Evolutionary conservation across 2,113 vertebrate species (phyloP).

Genomic region (Leptobrachium ailaonicum): DNA sequence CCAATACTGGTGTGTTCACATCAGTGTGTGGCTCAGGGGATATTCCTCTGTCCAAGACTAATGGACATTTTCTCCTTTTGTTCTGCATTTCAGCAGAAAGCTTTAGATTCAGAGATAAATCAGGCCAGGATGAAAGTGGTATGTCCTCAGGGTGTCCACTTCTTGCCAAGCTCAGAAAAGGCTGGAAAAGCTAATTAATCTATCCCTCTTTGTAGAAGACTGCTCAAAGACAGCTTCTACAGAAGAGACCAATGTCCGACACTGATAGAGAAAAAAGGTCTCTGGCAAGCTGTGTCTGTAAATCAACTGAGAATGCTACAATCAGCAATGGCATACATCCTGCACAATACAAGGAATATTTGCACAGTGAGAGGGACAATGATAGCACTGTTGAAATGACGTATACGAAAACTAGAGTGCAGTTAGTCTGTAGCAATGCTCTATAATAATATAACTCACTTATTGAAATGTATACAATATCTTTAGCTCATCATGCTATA

Average conservation of each 20-base stretch:
- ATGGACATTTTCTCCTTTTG: slow-evolving; percentile 40
- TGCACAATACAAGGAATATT: neutral
- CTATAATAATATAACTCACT: neutral
- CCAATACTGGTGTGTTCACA: neutral
- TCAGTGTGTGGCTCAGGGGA: slow-evolving; percentile 31
- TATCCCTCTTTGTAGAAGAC: slow-evolving; percentile 26
- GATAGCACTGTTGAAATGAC: neutral
- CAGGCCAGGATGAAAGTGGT: slow-evolving; percentile 41
- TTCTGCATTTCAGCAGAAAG: slow-evolving; percentile 41
- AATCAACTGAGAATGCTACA: neutral
- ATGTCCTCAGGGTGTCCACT: slow-evolving; percentile 37
- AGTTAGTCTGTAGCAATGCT: neutral
- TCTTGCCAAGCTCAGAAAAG: slow-evolving; percentile 35
- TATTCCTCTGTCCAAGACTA: slow-evolving; percentile 34
- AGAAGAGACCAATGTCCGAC: slow-evolving; percentile 24
- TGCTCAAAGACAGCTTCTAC: slow-evolving; percentile 28
- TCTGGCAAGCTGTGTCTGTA: neutral
- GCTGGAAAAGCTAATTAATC: slow-evolving; percentile 34
- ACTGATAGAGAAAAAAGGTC: neutral
- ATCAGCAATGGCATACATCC: neutral
- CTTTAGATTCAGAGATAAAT: slow-evolving; percentile 43
- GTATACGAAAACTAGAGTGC: too few relatives aligned
- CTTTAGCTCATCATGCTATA: too few relatives aligned
- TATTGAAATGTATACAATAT: too few relatives aligned
- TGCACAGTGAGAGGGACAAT: neutral